Evolutionary conservation across 2,888 invertebrate species (phyloP).

Genomic region (Patella depressa): DNA sequence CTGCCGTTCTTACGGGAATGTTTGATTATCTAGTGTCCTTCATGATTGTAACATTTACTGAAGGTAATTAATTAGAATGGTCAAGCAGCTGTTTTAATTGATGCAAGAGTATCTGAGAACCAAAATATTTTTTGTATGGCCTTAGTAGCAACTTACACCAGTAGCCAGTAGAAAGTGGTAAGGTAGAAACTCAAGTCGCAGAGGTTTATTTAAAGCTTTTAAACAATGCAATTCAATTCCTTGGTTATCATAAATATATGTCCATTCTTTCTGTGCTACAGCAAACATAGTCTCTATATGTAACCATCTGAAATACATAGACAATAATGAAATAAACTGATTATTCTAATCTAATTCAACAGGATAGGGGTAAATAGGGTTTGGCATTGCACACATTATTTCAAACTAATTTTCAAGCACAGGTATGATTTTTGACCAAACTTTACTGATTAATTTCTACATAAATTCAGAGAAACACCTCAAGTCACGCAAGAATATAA

Average conservation of each 20-base stretch:
- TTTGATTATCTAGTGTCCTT: too few relatives aligned
- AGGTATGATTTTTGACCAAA: not conserved
- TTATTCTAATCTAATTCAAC: not conserved
- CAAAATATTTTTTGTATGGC: not conserved
- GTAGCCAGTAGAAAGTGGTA: constrained; percentile 95
- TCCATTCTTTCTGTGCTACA: constrained; percentile 96
- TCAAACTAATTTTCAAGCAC: not conserved
- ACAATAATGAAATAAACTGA: not conserved
- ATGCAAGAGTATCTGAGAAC: too few relatives aligned
- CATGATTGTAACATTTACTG: too few relatives aligned
- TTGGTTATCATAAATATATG: constrained; percentile 95
- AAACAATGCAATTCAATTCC: constrained; percentile 98
- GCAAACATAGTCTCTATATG: constrained; percentile 98
- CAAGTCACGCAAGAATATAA: too few relatives aligned
- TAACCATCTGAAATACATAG: constrained; percentile 66
- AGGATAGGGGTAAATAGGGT: too few relatives aligned
- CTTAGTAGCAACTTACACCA: constrained; percentile 76
- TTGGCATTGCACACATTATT: not conserved
- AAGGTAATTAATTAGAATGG: too few relatives aligned
- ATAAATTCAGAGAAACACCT: too few relatives aligned
- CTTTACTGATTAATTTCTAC: too few relatives aligned
- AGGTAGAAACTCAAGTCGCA: constrained; percentile 92
- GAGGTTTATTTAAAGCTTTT: constrained; percentile 84
- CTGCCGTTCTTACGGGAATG: too few relatives aligned
- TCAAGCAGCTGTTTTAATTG: too few relatives aligned